These are phyloP conservation scores for Rhyacichthys aspro DNA, from an alignment of 2,797 vertebrate species.

Conservation along the genomic window DNA sequence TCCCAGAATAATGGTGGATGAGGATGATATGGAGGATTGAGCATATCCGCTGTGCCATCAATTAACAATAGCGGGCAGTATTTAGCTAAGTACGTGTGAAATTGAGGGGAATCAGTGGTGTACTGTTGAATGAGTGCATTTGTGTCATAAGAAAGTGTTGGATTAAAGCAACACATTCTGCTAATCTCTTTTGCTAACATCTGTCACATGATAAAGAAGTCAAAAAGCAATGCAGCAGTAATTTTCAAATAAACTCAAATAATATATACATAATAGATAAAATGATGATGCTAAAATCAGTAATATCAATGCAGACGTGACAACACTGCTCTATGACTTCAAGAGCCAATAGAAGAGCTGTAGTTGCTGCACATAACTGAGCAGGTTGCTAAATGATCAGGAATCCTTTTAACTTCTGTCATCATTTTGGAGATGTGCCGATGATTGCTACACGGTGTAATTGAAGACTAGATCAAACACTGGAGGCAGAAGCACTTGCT, in stretches of 20 bases:
- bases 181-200: conserved; percentile 16
- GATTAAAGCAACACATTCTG: conserved; percentile 6
- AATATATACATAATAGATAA: too few relatives aligned
- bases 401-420: conserved; percentile 74
- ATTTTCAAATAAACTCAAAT: too few relatives aligned
- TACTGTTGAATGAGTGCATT: background rate
- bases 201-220: background rate
- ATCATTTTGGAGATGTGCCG: conserved; percentile 63
- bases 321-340: too few relatives aligned
- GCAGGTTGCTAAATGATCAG: conserved; percentile 62
- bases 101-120: conserved; percentile 24
- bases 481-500: conserved; percentile 50
- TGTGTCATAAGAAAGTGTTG: background rate
- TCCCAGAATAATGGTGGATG: conserved; percentile 40
- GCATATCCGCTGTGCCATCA: conserved; percentile 45
- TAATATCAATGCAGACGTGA: background rate
- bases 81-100: conserved; percentile 23
- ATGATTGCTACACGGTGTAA: conserved; percentile 78
- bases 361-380: conserved; percentile 35
- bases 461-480: conserved; percentile 80
- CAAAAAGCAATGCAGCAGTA: too few relatives aligned
- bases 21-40: conserved; percentile 68
- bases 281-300: too few relatives aligned
- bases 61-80: conserved; percentile 53
- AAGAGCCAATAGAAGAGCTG: background rate